These are phyloP conservation scores for Ichneumoninae sp. DNA, from an alignment of 2,888 invertebrate species.

Conservation along the genomic window DNA sequence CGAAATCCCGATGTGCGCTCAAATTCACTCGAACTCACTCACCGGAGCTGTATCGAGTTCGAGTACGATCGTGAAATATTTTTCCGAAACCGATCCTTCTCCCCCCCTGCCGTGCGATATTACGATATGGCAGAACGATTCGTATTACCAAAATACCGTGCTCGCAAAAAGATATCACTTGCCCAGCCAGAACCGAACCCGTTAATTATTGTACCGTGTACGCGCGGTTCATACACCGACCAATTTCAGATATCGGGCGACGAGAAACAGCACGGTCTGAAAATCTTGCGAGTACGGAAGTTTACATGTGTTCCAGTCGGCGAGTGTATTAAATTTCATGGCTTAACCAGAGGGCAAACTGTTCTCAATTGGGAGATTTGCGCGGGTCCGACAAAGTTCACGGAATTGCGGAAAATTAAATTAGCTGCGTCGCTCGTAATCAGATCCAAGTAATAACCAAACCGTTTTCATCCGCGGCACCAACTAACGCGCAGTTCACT, in stretches of 20 bases:
- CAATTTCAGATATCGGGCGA: neutral
- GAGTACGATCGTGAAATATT: slow-evolving; percentile 32
- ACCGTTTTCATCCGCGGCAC: slow-evolving; percentile 7
- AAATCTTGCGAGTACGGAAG: neutral
- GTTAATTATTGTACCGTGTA: neutral
- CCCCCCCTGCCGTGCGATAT: neutral
- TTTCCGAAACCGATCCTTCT: neutral
- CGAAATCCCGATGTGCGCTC: slow-evolving; percentile 62
- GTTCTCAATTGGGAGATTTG: slow-evolving; percentile 5
- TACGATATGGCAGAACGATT: neutral
- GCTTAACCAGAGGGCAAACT: slow-evolving; percentile 4
- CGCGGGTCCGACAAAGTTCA: slow-evolving; percentile 1
- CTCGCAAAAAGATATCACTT: neutral
- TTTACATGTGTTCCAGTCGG: neutral
- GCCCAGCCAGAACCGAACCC: neutral
- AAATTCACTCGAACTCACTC: slow-evolving; percentile 55
- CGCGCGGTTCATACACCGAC: neutral
- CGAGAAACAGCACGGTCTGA: neutral
- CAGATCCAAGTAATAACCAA: slow-evolving; percentile 73
- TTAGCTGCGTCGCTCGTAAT: slow-evolving; percentile 72
- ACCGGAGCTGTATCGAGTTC: slow-evolving; percentile 11
- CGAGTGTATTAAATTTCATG: neutral
- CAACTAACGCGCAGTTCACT: neutral
- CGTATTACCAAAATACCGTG: neutral
- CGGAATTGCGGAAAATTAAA: slow-evolving; percentile 70